Percentiles rank a stretch among this genome's conserved stretches.
Conservation (phyloP, 2,888 invertebrate species). For the Apamea monoglypha region DNA sequence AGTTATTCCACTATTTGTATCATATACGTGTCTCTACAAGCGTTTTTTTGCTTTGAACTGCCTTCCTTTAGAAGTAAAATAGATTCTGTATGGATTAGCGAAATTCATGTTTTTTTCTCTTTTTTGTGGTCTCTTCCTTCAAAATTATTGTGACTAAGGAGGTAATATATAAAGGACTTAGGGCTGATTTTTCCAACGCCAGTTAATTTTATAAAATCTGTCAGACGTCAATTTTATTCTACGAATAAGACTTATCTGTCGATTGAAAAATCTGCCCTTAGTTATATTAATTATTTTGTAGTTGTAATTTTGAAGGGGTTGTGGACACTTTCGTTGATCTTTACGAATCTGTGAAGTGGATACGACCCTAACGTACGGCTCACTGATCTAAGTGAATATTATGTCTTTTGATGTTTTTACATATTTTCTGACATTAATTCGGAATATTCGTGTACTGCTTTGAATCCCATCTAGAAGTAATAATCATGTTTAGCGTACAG, state of each 20-base stretch:
- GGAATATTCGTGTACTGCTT: neutral
- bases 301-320: conserved; percentile 11
- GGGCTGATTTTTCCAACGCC: no score
- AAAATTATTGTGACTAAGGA: neutral
- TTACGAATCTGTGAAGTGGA: conserved; percentile 39
- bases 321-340: conserved; percentile 22
- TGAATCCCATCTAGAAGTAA: neutral
- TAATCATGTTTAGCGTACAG: neutral
- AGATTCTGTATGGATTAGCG: conserved; percentile 2
- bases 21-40: conserved; percentile 18
- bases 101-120: neutral
- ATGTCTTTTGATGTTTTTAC: conserved; percentile 43
- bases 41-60: conserved; percentile 38
- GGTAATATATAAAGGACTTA: neutral
- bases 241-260: no score
- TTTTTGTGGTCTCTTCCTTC: neutral
- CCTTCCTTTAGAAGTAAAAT: conserved; percentile 24
- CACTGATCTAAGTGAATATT: conserved; percentile 36
- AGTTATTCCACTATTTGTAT: conserved; percentile 35
- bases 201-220: no score
- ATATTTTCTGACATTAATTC: conserved; percentile 31
- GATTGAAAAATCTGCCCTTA: neutral
- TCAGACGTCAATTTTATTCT: no score
- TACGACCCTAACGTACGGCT: conserved; percentile 21
- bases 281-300: neutral